These are phyloP conservation scores for Dendroctonus ponderosae DNA, from an alignment of 1,140 invertebrate species.

Conservation along the genomic window DNA sequence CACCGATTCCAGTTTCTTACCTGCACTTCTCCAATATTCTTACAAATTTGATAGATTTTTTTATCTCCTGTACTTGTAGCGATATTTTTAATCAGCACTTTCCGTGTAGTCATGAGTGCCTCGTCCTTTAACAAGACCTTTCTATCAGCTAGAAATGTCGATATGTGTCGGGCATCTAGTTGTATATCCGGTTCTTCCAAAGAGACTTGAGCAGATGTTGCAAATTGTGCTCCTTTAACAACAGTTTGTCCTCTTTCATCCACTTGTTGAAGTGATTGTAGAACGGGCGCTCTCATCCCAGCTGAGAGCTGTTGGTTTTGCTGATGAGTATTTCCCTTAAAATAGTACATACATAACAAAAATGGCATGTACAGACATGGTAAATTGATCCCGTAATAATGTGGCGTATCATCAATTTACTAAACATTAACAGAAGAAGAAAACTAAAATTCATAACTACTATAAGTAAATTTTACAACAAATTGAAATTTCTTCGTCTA, in stretches of 20 bases:
- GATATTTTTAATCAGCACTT: conserved; percentile 57
- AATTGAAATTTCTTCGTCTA: too few relatives aligned
- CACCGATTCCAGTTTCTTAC: conserved; percentile 47
- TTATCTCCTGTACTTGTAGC: conserved; percentile 55
- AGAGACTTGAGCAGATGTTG: neutral
- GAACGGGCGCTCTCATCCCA: neutral
- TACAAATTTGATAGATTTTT: conserved; percentile 57
- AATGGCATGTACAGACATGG: too few relatives aligned
- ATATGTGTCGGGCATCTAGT: conserved; percentile 31
- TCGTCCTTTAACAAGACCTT: conserved; percentile 52
- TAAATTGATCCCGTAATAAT: too few relatives aligned
- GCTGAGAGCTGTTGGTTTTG: conserved; percentile 1
- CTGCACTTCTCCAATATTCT: conserved; percentile 57
- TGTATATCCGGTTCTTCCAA: neutral
- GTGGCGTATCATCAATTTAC: too few relatives aligned
- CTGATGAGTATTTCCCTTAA: neutral
- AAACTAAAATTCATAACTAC: too few relatives aligned
- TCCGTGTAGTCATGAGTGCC: conserved; percentile 50
- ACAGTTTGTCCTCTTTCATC: neutral
- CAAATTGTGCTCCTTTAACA: neutral
- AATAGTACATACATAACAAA: too few relatives aligned
- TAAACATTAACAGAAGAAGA: too few relatives aligned
- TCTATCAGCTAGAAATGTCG: conserved; percentile 46
- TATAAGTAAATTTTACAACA: too few relatives aligned
- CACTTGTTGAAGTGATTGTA: conserved; percentile 1